A percentile compares a stretch with the other conserved stretches of the same genome.
Conservation (phyloP, 2,888 invertebrate genomes). For the Eudemis profundana region DNA sequence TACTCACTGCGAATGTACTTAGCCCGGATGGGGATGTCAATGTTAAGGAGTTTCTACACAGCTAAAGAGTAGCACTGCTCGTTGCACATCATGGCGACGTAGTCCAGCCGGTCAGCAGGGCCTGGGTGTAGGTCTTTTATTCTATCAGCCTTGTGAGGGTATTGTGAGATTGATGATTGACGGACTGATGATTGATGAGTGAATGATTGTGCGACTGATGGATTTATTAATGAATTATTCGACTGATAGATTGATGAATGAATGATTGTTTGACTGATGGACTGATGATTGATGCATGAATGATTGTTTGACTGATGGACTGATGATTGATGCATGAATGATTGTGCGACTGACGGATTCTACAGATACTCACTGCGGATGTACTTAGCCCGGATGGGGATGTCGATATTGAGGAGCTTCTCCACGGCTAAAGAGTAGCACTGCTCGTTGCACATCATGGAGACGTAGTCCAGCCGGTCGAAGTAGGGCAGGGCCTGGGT, state of each 20-base stretch:
- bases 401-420: conserved; percentile 96
- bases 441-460: conserved; percentile 99
- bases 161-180: no score
- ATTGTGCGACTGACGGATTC: neutral
- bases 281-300: no score
- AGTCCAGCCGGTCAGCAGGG: conserved; percentile 98
- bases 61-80: conserved; percentile 98
- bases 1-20: conserved; percentile 97
- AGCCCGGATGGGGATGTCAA: conserved; percentile 95
- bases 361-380: conserved; percentile 91
- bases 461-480: conserved; percentile 98
- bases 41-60: conserved; percentile 97
- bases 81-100: conserved; percentile 99
- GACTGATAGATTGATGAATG: no score
- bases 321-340: no score
- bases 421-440: conserved; percentile 98
- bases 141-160: conserved; percentile 99
- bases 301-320: no score
- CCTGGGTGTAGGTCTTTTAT: conserved; percentile 99
- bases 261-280: no score
- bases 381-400: conserved; percentile 97
- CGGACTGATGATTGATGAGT: no score
- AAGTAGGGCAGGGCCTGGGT: conserved; percentile 99
- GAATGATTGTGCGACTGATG: no score
- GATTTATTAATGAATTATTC: no score